Evolutionary conservation across 1,140 invertebrate genomes (phyloP), one percentile per base, ranked within the genome.

Genomic region (Choristoneura fumiferana): DNA sequence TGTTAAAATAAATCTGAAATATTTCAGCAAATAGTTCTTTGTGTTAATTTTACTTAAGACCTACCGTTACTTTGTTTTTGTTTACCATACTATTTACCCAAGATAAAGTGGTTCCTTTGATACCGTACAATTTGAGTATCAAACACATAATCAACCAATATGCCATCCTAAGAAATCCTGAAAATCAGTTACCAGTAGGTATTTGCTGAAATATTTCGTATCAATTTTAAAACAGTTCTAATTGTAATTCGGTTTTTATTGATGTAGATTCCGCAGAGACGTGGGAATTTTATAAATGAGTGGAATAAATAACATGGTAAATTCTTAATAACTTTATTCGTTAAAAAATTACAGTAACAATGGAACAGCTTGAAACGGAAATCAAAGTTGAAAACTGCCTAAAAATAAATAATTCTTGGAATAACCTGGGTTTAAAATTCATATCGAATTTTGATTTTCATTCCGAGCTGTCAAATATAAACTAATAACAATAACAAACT

Each of bases 1-100:
- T n/a, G n/a, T n/a, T n/a, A n/a, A n/a, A n/a, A n/a, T n/a, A n/a
- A n/a, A n/a, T n/a, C n/a, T 34, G 4, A 5, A 34, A 9, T 5
- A 34, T 34, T 5, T 4, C 4, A 34, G 4, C 4, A 9, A 34
- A 34, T 34, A 34, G 33, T 34, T 5, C 33, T 62, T 75, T 89
- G n/a, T n/a, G n/a, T n/a, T n/a, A n/a, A n/a, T n/a, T n/a, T n/a
- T n/a, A n/a, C n/a, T n/a, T n/a, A n/a, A n/a, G n/a, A n/a, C n/a
- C n/a, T n/a, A n/a, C n/a, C n/a, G n/a, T n/a, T n/a, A n/a, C n/a
- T n/a, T n/a, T n/a, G n/a, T n/a, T n/a, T n/a, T n/a, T n/a, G n/a
- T n/a, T n/a, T n/a, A n/a, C n/a, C n/a, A n/a, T n/a, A n/a, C n/a
- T n/a, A n/a, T n/a, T n/a, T n/a, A n/a, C n/a, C n/a, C n/a, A n/a